A percentile compares a stretch with the other conserved stretches of the same genome.
phyloP scores from a whole-genome alignment of 2,113 vertebrate genomes.

The Dicerorhinus sumatrensis region DNA sequence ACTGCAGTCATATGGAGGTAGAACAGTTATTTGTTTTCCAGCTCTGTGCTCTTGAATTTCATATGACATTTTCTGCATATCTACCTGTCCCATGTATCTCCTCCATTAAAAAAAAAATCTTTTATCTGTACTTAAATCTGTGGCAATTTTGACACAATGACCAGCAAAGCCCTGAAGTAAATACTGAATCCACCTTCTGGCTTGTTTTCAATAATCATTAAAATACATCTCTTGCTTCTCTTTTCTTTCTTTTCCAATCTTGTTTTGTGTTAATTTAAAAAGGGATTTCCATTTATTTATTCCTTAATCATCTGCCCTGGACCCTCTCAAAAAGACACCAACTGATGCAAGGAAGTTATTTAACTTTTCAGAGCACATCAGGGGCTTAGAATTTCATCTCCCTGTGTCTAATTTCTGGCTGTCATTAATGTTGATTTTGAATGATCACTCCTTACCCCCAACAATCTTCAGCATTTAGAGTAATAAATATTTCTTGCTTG shows the following conservation, averaged over 20 bases:
- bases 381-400: neutral
- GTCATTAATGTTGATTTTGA: neutral
- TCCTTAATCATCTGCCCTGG: neutral
- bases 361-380: neutral
- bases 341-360: neutral
- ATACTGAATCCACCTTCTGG: neutral
- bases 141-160: neutral
- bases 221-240: neutral
- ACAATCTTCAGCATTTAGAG: neutral
- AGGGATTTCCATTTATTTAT: neutral
- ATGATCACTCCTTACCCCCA: conserved; percentile 13
- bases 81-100: neutral
- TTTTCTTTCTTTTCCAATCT: neutral
- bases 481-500: neutral
- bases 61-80: neutral
- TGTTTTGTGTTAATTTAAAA: neutral
- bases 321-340: neutral
- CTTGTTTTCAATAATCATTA: neutral
- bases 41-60: neutral
- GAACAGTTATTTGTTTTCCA: neutral
- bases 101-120: neutral
- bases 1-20: neutral
- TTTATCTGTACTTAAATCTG: neutral
- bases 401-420: neutral
- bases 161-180: neutral